These are phyloP conservation scores for Saccostrea echinata DNA, from an alignment of 1,140 invertebrate genomes.

Conservation along the genomic window DNA sequence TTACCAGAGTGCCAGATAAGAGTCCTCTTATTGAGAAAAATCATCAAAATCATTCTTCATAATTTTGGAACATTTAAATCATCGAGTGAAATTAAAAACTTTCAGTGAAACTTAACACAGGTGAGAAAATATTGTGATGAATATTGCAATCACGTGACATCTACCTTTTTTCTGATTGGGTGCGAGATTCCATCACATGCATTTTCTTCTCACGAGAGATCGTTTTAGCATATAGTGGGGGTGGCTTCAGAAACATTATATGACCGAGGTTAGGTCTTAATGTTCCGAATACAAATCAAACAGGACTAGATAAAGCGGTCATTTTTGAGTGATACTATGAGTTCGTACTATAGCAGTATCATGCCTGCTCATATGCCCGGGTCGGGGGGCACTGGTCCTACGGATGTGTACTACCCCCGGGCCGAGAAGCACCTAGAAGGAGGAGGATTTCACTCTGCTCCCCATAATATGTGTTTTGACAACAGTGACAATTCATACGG, in stretches of 20 bases:
- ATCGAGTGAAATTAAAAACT: constrained; percentile 35
- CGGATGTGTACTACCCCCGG: constrained; percentile 58
- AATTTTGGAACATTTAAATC: constrained; percentile 38
- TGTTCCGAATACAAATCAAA: constrained; percentile 58
- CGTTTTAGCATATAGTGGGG: constrained; percentile 53
- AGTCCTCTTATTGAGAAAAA: not conserved
- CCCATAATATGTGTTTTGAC: constrained; percentile 60
- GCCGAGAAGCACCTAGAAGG: constrained; percentile 53
- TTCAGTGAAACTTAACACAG: constrained; percentile 39
- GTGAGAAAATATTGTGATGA: constrained; percentile 15
- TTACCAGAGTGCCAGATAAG: not conserved
- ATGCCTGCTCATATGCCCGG: constrained; percentile 56
- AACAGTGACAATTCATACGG: constrained; percentile 57
- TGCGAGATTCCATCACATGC: constrained; percentile 54
- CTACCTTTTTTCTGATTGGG: constrained; percentile 52
- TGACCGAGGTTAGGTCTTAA: constrained; percentile 51
- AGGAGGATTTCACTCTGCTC: constrained; percentile 51
- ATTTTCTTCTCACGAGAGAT: constrained; percentile 54
- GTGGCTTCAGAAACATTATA: constrained; percentile 58
- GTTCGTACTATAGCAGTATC: constrained; percentile 57
- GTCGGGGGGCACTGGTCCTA: constrained; percentile 48
- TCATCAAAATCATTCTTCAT: constrained; percentile 4
- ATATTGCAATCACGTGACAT: constrained; percentile 50
- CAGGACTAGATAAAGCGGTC: constrained; percentile 52
- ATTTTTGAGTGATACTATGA: constrained; percentile 52